Base-by-base conservation (phyloP, 2,888 invertebrate species). In the Andrena trimmerana region DNA sequence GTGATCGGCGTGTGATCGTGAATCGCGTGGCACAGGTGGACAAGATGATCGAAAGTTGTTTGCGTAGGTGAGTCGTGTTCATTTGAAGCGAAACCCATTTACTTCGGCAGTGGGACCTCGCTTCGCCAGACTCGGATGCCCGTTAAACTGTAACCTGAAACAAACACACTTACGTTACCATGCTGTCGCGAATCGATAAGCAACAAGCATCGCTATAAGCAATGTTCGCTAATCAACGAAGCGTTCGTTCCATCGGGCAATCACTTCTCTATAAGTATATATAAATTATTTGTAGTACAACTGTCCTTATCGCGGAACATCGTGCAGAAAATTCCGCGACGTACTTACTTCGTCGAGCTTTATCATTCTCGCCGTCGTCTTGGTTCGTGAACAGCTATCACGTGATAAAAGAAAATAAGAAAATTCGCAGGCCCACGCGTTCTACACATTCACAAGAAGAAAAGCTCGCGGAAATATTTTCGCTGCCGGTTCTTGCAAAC, bases 41-140 rank as follows among this genome's bases (percentile, higher is more conserved):
- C 27, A 33, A 36, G 62, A 67, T 36, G 52, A 48, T 68, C 42
- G 67, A 60, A 71, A 78, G 10, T 54, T 68, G 42, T 83, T 68
- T 66, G 74, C 33, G 54, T 31, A 48, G 54, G 36, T 63, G 31
- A 78, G 65, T 78, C 60, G 74, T 74, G 57, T 71, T 78, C 33
- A 50, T 54, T 72, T 24, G 71, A 84, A 78, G 54, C 71, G 83
- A 74, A 71, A 84, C 78, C 83, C 83, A 84, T 84, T 84, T 84
- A 84, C 74, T 72, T 78, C n/a, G 7, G 48, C 60, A 52, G 29
- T 67, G 31, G 50, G 7, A 42, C 31, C 24, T 50, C n/a, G 62
- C 57, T 48, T 68, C 78, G 83, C 78, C 59, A 60, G 70, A 74
- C 60, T 74, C 27, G 54, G 59, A 57, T 63, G 65, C 60, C 42